phyloP scores from a whole-genome alignment of 1,140 invertebrate genomes.

The Diploscapter pachys region DNA sequence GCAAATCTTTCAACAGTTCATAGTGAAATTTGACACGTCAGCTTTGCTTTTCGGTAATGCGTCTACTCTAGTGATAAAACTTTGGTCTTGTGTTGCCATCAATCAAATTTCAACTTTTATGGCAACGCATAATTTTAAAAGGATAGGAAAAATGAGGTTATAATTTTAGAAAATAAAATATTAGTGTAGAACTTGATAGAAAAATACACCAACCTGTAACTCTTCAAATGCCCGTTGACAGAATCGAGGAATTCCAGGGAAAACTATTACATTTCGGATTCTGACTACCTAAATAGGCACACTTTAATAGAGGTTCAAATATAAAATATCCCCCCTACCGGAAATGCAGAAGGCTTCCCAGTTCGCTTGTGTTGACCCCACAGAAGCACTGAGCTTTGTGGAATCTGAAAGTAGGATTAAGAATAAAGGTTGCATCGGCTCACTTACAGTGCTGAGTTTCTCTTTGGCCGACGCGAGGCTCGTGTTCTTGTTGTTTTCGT shows the following conservation, averaged over 20 bases:
- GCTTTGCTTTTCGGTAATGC: too few species aligned
- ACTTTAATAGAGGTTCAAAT: too few species aligned
- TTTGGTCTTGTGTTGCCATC: too few species aligned
- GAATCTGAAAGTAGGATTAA: slow-evolving; percentile 56
- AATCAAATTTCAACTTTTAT: too few species aligned
- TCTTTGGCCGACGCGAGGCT: slow-evolving; percentile 61
- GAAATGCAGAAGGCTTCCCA: slow-evolving; percentile 61
- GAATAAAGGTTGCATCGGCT: slow-evolving; percentile 3
- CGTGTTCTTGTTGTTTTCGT: slow-evolving; percentile 43
- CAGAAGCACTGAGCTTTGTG: slow-evolving; percentile 58
- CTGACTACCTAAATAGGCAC: slow-evolving; percentile 60
- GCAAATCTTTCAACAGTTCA: too few species aligned
- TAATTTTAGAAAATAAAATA: too few species aligned
- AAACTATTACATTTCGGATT: slow-evolving; percentile 73
- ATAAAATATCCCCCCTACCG: slow-evolving; percentile 58
- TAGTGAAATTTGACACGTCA: too few species aligned
- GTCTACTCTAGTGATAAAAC: too few species aligned
- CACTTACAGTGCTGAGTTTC: slow-evolving; percentile 47
- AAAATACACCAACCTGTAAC: slow-evolving; percentile 59
- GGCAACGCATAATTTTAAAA: too few species aligned
- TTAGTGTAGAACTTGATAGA: neutral
- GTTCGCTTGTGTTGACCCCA: slow-evolving; percentile 57
- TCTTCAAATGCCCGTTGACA: slow-evolving; percentile 66
- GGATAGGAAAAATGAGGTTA: too few species aligned
- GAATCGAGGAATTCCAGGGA: slow-evolving; percentile 74